Evolutionary conservation across 2,888 invertebrate species (phyloP).

Genomic region (Xestia sexstrigata): DNA sequence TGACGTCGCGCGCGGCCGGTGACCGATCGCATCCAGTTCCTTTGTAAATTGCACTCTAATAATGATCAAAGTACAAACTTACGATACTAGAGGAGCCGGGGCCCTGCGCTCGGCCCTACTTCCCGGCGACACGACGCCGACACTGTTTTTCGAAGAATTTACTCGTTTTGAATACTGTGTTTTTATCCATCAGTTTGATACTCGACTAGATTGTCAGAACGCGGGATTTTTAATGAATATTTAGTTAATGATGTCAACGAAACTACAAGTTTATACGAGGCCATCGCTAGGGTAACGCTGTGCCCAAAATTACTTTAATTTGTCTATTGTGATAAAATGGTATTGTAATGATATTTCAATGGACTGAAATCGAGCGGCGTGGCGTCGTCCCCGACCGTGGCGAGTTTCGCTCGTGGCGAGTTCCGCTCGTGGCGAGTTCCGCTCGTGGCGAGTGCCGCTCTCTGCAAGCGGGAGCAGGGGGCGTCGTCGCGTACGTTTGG

Average conservation of each 20-base stretch:
- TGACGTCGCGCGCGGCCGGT: constrained; percentile 34
- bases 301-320: constrained; percentile 72
- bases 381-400: constrained; percentile 13
- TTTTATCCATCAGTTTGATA: constrained; percentile 66
- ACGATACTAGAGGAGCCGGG: constrained; percentile 55
- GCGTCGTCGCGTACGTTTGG: constrained; percentile 48
- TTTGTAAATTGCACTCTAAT: constrained; percentile 67
- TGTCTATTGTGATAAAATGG: constrained; percentile 76
- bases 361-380: constrained; percentile 65
- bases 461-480: not conserved
- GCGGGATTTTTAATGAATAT: constrained; percentile 61
- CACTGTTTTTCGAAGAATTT: constrained; percentile 82
- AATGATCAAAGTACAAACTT: constrained; percentile 78
- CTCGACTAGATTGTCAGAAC: constrained; percentile 59
- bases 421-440: not conserved
- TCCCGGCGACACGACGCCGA: constrained; percentile 63
- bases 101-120: constrained; percentile 40
- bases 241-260: constrained; percentile 65
- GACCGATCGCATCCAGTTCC: constrained; percentile 51
- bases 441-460: too few species aligned
- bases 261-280: constrained; percentile 69
- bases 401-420: not conserved
- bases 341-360: constrained; percentile 69
- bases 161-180: constrained; percentile 76
- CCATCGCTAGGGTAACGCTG: constrained; percentile 71